phyloP scores from a whole-genome alignment of 2,113 vertebrate genomes.

The Phyllostomus hastatus region DNA sequence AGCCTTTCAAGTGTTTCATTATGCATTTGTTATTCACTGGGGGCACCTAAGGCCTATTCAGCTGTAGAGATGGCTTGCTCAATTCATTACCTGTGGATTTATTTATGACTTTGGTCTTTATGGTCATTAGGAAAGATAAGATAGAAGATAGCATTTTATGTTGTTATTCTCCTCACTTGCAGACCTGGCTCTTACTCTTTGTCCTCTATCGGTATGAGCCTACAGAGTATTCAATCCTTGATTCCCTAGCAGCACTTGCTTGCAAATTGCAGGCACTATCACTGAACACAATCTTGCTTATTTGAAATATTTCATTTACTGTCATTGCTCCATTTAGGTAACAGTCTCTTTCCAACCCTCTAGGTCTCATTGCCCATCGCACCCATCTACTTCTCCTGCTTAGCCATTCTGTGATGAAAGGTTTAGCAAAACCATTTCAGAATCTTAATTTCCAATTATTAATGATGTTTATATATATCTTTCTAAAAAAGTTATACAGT shows the following conservation, averaged over 20 bases:
- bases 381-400: neutral
- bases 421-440: neutral
- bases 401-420: neutral
- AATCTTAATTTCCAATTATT: neutral
- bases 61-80: neutral
- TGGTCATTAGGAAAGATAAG: slow-evolving; percentile 1
- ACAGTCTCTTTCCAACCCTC: neutral
- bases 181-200: neutral
- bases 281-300: neutral
- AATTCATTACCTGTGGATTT: neutral
- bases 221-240: neutral
- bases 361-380: neutral
- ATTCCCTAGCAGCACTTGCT: neutral
- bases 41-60: neutral
- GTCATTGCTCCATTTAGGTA: neutral
- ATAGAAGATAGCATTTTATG: neutral
- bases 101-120: neutral
- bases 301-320: neutral
- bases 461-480: neutral
- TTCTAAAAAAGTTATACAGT: neutral
- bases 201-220: neutral
- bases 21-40: slow-evolving; percentile 29
- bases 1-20: slow-evolving; percentile 40
- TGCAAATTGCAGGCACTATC: neutral
- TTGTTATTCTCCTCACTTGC: neutral